These are phyloP conservation scores for Periophthalmus magnuspinnatus DNA, from an alignment of 2,797 vertebrate genomes.

Conservation along the genomic window DNA sequence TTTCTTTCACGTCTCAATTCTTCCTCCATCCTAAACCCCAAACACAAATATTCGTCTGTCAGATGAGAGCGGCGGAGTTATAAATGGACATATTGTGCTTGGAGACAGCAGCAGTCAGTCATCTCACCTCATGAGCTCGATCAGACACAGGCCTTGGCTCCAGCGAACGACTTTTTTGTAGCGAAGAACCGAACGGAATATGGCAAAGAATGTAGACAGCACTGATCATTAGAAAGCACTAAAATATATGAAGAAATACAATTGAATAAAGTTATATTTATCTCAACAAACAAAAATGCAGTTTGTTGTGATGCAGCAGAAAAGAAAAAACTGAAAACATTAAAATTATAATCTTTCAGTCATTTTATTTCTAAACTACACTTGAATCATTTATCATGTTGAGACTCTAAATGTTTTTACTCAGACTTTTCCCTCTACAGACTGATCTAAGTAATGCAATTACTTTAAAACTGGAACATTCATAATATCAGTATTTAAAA, in stretches of 20 bases:
- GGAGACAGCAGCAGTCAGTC: slow-evolving; percentile 43
- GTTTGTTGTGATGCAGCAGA: neutral
- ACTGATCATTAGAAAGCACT: neutral
- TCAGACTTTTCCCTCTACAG: no score
- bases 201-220: neutral
- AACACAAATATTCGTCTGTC: slow-evolving; percentile 48
- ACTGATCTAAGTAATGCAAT: no score
- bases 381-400: no score
- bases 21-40: slow-evolving; percentile 12
- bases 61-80: slow-evolving; percentile 53
- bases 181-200: neutral
- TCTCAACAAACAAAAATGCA: neutral
- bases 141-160: slow-evolving; percentile 26
- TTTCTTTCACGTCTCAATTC: slow-evolving; percentile 19
- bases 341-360: no score
- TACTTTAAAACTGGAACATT: no score
- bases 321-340: neutral
- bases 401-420: no score
- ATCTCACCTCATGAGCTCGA: slow-evolving; percentile 34
- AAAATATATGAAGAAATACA: neutral
- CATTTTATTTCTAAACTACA: no score
- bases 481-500: no score
- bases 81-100: slow-evolving; percentile 60
- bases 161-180: neutral
- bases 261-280: neutral